These are phyloP conservation scores for Drosophila orosa DNA, from an alignment of 1,140 invertebrate genomes.

Conservation along the genomic window DNA sequence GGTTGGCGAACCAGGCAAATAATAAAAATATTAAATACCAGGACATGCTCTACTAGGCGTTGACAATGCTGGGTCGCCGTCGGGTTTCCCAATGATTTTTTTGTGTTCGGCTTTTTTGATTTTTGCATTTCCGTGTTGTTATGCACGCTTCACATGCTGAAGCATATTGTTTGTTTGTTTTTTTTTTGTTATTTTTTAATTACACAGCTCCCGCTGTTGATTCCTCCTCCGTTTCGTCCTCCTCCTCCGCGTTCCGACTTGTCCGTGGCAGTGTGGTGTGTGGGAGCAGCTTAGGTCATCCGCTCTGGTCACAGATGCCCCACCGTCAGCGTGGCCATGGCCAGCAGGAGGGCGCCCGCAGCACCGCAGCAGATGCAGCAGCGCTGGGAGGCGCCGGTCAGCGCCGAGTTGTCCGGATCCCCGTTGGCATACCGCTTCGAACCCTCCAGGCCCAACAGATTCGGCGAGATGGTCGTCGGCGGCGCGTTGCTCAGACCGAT, in stretches of 20 bases:
- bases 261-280: constrained; percentile 18
- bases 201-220: constrained; percentile 42
- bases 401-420: constrained; percentile 83
- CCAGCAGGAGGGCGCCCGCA: constrained; percentile 53
- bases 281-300: constrained; percentile 37
- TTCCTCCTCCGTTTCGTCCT: constrained; percentile 7
- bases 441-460: constrained; percentile 80
- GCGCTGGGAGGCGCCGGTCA: constrained; percentile 73
- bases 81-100: constrained; percentile 23
- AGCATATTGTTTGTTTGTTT: constrained; percentile 12
- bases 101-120: constrained; percentile 23
- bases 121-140: constrained; percentile 39
- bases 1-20: constrained; percentile 52
- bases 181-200: constrained; percentile 74
- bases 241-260: constrained; percentile 14
- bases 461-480: constrained; percentile 81
- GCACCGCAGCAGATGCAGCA: constrained; percentile 64
- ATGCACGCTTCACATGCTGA: constrained; percentile 20
- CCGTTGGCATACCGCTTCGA: constrained; percentile 79
- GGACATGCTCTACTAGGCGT: constrained; percentile 56
- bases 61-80: constrained; percentile 36
- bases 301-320: constrained; percentile 70
- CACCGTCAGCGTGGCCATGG: constrained; percentile 52
- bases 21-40: constrained; percentile 58
- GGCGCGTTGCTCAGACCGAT: constrained; percentile 68